Conservation (phyloP, 2,888 invertebrate genomes). For the Chymomyza procnemis region DNA sequence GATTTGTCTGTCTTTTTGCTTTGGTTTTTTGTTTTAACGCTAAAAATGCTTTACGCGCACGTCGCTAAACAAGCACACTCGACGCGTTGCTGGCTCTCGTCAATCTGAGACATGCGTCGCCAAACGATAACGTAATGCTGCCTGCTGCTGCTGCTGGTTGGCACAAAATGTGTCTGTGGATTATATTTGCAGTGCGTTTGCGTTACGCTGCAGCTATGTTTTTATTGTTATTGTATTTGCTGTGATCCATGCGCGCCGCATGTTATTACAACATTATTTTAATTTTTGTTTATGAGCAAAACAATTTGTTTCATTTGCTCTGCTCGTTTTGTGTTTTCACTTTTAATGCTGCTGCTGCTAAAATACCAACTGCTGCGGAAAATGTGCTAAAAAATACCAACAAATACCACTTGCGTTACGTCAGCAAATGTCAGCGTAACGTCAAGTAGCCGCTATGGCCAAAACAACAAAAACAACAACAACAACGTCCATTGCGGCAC, state of each 20-base stretch:
- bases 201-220: slow-evolving; percentile 31
- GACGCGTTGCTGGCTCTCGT: slow-evolving; percentile 67
- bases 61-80: slow-evolving; percentile 55
- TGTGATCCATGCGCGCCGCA: neutral
- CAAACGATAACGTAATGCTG: neutral
- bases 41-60: slow-evolving; percentile 56
- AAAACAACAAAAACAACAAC: slow-evolving; percentile 35
- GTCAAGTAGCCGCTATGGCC: slow-evolving; percentile 27
- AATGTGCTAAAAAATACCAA: slow-evolving; percentile 48
- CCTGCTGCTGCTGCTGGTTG: slow-evolving; percentile 7
- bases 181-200: slow-evolving; percentile 53
- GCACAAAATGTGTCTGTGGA: slow-evolving; percentile 38
- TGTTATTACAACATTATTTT: slow-evolving; percentile 4
- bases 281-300: slow-evolving; percentile 19
- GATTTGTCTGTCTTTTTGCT: slow-evolving; percentile 15
- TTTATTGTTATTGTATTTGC: slow-evolving; percentile 37
- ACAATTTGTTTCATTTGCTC: slow-evolving; percentile 22
- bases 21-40: slow-evolving; percentile 7
- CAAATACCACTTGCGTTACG: slow-evolving; percentile 42
- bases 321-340: slow-evolving; percentile 54
- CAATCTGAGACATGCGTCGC: slow-evolving; percentile 61
- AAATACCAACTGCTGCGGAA: slow-evolving; percentile 30
- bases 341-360: slow-evolving; percentile 42
- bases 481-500: slow-evolving; percentile 25
- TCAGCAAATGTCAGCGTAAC: slow-evolving; percentile 39